Conservation (phyloP, 1,140 invertebrate genomes). For the Orius laevigatus region DNA sequence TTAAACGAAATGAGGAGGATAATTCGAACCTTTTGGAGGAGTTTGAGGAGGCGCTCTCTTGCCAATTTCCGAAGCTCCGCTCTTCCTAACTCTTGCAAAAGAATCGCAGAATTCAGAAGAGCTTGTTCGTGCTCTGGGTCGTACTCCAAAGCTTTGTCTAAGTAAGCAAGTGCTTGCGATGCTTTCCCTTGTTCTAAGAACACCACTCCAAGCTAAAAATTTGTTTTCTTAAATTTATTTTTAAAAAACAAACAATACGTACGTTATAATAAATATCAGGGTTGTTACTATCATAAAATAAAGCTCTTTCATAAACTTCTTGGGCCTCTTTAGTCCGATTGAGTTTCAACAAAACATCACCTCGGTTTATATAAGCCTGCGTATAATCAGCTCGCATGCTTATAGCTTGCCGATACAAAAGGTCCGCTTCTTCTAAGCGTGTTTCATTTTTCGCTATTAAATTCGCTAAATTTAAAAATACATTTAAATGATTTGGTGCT, state of each 20-base stretch:
- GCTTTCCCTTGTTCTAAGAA: constrained; percentile 82
- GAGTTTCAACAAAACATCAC: constrained; percentile 88
- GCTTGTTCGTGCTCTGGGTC: constrained; percentile 92
- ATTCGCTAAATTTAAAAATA: constrained; percentile 89
- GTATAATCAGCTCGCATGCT: constrained; percentile 95
- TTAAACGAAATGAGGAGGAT: too few relatives aligned
- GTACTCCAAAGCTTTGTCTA: constrained; percentile 83
- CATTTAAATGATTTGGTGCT: constrained; percentile 89
- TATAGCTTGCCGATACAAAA: constrained; percentile 81
- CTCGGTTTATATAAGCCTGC: constrained; percentile 91
- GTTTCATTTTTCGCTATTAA: constrained; percentile 86
- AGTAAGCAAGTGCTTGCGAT: constrained; percentile 73
- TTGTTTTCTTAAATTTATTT: neutral
- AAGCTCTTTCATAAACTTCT: constrained; percentile 82
- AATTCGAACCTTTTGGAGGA: constrained; percentile 49
- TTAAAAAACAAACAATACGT: constrained; percentile 26
- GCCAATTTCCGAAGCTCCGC: constrained; percentile 62
- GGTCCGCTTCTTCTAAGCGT: constrained; percentile 81
- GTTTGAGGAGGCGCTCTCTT: constrained; percentile 58
- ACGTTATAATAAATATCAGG: constrained; percentile 97
- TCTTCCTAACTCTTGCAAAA: constrained; percentile 75
- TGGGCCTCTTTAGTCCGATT: constrained; percentile 89
- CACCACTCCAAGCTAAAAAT: constrained; percentile 73
- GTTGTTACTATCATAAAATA: constrained; percentile 86
- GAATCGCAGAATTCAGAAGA: constrained; percentile 83